Evolutionary conservation across 1,140 invertebrate genomes (phyloP), one percentile per base, ranked within the genome.

Genomic region (Latrodectus geometricus): DNA sequence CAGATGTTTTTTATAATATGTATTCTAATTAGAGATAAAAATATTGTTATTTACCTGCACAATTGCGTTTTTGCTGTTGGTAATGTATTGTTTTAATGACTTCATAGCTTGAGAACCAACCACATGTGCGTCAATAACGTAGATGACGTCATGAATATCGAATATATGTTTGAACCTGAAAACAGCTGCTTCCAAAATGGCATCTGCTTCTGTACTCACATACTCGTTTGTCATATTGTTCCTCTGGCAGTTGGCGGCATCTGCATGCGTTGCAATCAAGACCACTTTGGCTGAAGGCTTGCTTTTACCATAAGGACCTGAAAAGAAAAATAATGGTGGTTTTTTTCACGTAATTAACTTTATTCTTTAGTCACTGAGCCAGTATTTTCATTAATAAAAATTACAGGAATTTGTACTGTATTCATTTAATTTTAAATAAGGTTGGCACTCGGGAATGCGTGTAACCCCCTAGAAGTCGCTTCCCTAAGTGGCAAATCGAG

Each of bases 261-360:
- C 94, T 14, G 94, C 94, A 90, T 95, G 94, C 0, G 94, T 95
- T 9, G 93, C 95, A 9, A 95, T 91, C 48, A 95, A 90, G 11
- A 94, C 90, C 8, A 95, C 93, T 80, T 91, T 89, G 7, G 92
- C 90, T 66, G 91, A 89, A 83, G 91, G 91, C 49, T 91, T 91
- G 5, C 92, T 91, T 88, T 92, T 92, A 56, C 94, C 94, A 90
- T 92, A 92, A 68, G 92, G 91, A 88, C 92, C 94, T 94, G 88
- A 11, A 70, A 68, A 66, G 0, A 66, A 21, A 56, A 72, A 0
- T 70, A 21, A 35, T n/a, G n/a, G n/a, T 3, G 68, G 9, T 21
- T 20, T 4, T n/a, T 15, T 70, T 5, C 35, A 35, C 35, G 35
- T 35, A n/a, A n/a, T n/a, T 35, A 3, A 35, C 35, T 3, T 35